phyloP scores from a whole-genome alignment of 2,888 invertebrate genomes.

The Andrena bicolor region DNA sequence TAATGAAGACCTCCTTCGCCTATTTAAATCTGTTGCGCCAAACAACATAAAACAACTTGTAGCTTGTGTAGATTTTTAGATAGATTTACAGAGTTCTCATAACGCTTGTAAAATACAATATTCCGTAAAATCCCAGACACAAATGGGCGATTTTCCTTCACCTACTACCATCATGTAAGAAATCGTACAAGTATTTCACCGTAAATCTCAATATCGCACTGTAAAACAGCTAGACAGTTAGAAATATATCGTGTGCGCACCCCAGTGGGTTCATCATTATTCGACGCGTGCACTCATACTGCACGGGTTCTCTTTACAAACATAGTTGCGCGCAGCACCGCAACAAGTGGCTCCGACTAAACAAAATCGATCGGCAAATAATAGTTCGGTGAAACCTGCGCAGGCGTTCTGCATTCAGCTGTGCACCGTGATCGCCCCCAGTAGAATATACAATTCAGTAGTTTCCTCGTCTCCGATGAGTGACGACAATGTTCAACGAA shows the following conservation, averaged over 20 bases:
- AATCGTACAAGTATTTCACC: too few species aligned
- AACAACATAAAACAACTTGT: constrained; percentile 5
- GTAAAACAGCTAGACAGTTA: too few species aligned
- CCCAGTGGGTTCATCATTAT: too few species aligned
- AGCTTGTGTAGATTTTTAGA: not conserved
- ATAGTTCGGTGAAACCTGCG: constrained; percentile 1
- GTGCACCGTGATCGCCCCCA: not conserved
- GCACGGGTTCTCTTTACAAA: too few species aligned
- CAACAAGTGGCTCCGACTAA: not conserved
- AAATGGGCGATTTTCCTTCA: not conserved
- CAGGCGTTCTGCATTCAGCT: constrained; percentile 7
- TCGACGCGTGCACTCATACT: too few species aligned
- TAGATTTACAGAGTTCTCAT: not conserved
- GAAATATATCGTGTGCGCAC: too few species aligned
- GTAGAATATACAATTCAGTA: constrained; percentile 3
- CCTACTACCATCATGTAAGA: too few species aligned
- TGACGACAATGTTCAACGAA: not conserved
- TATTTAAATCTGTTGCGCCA: constrained; percentile 56
- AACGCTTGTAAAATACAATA: not conserved
- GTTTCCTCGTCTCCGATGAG: constrained; percentile 10
- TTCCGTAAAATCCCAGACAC: not conserved
- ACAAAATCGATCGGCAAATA: not conserved
- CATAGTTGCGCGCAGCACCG: not conserved
- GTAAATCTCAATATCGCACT: too few species aligned
- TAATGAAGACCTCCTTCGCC: constrained; percentile 47